Evolutionary conservation across 2,113 vertebrate species (phyloP), one percentile per base, ranked within the genome.

Genomic region (Beaufortia kweichowensis): DNA sequence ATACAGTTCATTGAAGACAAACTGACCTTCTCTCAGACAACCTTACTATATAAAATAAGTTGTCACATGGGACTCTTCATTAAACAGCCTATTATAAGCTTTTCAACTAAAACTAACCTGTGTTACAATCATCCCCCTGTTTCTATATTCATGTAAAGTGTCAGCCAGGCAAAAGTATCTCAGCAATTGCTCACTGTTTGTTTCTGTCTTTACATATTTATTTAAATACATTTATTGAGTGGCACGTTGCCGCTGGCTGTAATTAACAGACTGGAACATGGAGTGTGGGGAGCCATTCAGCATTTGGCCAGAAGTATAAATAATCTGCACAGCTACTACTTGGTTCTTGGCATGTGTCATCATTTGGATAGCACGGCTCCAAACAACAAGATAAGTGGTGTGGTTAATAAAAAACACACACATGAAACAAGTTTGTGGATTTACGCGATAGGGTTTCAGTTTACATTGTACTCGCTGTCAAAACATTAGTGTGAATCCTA

Each of bases 201-300:
- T 77, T 70, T 68, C 68, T 56, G 46, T 43, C 56, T 61, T 62
- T 43, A 64, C 31, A 53, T 70, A 84, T 87, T 88, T 84, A 83
- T 88, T 87, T 87, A 80, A 87, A 82, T 86, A 77, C 77, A 84
- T 87, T 81, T 76, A 86, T 83, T 84, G 55, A 77, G 82, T 33
- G 75, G 63, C 83, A 79, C 64, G 53, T 63, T 80, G 65, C 63
- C 77, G 15, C 67, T 73, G 84, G 85, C 84, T 75, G 77, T 84
- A 83, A 88, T 87, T 86, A 87, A 82, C 85, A 86, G 63, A 84
- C 78, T 81, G 80, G 84, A 87, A 86, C 85, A 80, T 82, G 73
- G 66, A 79, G 77, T 86, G 81, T 81, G 83, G 2, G 84, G 82
- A 89, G 86, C 84, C 85, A 86, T 87, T 89, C 89, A 89, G 85